A percentile compares a stretch with the other conserved stretches of the same genome.
These are phyloP conservation scores for Cylloceria caligata DNA, from an alignment of 2,888 invertebrate genomes.

Conservation along the genomic window DNA sequence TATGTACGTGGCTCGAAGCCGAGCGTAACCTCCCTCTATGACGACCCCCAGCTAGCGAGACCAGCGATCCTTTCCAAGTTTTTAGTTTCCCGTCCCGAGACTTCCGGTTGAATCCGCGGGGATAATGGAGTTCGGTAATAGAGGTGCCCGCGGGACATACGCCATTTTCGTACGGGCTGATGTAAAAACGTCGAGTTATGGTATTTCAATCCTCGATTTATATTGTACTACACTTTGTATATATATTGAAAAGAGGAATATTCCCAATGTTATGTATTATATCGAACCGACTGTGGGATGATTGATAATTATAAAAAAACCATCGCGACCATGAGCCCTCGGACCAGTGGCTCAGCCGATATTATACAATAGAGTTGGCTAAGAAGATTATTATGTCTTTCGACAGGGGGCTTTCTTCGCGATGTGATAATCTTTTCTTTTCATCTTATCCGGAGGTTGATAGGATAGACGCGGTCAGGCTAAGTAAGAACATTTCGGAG, in stretches of 20 bases:
- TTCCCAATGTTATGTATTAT: neutral
- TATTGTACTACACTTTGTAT: neutral
- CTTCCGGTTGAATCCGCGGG: conserved; percentile 22
- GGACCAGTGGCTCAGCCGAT: neutral
- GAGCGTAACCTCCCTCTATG: neutral
- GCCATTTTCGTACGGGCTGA: neutral
- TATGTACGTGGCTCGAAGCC: conserved; percentile 17
- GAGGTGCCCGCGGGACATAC: neutral
- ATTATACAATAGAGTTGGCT: conserved; percentile 20
- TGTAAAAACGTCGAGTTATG: neutral
- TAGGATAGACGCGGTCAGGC: too few relatives aligned
- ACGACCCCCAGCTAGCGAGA: neutral
- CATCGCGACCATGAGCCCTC: neutral
- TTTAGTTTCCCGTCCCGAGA: conserved; percentile 23
- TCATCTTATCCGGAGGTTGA: neutral
- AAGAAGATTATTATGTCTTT: conserved; percentile 23
- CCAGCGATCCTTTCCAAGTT: conserved; percentile 21
- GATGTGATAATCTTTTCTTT: neutral
- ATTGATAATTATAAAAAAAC: neutral
- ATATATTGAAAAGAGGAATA: neutral
- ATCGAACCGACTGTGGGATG: neutral
- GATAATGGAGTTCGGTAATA: conserved; percentile 5
- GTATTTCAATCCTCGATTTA: neutral
- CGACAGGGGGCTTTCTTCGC: neutral
- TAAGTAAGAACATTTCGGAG: too few relatives aligned